Base-by-base conservation (phyloP, 1,140 invertebrate species). In the Parasteatoda tepidariorum region DNA sequence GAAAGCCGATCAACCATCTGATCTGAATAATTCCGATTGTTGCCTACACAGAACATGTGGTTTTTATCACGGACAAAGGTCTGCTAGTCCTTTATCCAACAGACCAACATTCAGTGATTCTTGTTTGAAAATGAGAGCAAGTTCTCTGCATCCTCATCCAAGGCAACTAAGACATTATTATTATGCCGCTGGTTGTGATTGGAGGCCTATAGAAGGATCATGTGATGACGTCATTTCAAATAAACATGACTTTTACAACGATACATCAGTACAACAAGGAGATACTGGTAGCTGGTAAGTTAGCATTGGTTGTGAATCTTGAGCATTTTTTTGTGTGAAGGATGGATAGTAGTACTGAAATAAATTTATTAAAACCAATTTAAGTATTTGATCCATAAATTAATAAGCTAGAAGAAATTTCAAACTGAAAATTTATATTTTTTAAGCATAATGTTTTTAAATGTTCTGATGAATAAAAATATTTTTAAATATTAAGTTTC, bases 11-110 rank as follows among this genome's bases (percentile, higher is more conserved):
- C 76, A 79, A 2, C 76, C 76, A 5, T n/a, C 41, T 2, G 64
- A 61, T 0, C 22, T 79, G 62, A 68, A 64, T 31, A 79, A 79
- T 28, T 41, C 76, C n/a, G 76, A 79, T 28, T 79, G 76, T 15
- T 79, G 48, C 48, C 13, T 79, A 7, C 76, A 79, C 64, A 55
- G 64, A 41, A 57, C 62, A 2, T 79, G 64, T 7, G 24, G 41
- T 3, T 11, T 78, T 0, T 78, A 78, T 54, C 41, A 31, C 18
- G 26, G 28, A 3, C 5, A n/a, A 2, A 28, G 15, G 24, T 4
- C 74, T n/a, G 38, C 31, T 22, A 78, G 41, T 55, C 74, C 59
- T 3, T 38, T 78, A 1, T 28, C 41, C n/a, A 48, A 66, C 38
- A 48, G 61, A n/a, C 61, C 59, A 54, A 13, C 61, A 1, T 22